A percentile compares a stretch with the other conserved stretches of the same genome.
phyloP scores from a whole-genome alignment of 2,113 vertebrate species.

The Nothoprocta pentlandii region DNA sequence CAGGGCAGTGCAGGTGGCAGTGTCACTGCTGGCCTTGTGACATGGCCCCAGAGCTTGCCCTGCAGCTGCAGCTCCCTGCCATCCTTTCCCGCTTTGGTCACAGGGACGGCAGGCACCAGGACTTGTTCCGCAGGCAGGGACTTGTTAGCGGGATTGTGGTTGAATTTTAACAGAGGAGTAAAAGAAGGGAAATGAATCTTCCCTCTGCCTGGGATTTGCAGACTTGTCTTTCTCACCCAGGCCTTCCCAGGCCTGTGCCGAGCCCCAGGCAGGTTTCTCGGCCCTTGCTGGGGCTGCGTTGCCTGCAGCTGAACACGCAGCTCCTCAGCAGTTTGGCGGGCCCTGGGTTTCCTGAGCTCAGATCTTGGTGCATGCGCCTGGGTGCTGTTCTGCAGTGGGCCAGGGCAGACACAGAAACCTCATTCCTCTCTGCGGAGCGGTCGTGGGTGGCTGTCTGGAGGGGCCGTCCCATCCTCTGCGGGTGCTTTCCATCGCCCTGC shows the following conservation, averaged over 20 bases:
- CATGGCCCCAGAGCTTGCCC: not conserved
- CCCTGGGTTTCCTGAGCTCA: not conserved
- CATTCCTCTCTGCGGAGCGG: not conserved
- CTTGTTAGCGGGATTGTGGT: not conserved
- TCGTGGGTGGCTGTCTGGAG: not conserved
- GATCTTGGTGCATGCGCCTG: not conserved
- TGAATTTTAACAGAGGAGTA: not conserved
- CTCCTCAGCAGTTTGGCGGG: not conserved
- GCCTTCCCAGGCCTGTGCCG: not conserved
- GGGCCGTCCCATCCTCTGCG: not conserved
- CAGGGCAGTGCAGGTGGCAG: not conserved
- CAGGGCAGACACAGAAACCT: not conserved
- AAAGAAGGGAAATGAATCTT: conserved; percentile 6
- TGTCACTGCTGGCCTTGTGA: not conserved
- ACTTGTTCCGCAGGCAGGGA: not conserved
- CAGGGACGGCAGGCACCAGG: not conserved
- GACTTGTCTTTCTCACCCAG: not conserved
- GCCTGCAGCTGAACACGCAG: not conserved
- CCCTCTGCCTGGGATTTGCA: not conserved
- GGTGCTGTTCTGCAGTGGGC: not conserved
- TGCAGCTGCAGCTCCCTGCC: not conserved
- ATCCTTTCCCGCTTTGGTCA: not conserved
- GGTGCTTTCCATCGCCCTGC: not conserved
- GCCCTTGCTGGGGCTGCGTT: not conserved
- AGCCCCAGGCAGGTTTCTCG: not conserved